Conservation (phyloP, 2,888 invertebrate genomes). For the Eretmocerus hayati region DNA sequence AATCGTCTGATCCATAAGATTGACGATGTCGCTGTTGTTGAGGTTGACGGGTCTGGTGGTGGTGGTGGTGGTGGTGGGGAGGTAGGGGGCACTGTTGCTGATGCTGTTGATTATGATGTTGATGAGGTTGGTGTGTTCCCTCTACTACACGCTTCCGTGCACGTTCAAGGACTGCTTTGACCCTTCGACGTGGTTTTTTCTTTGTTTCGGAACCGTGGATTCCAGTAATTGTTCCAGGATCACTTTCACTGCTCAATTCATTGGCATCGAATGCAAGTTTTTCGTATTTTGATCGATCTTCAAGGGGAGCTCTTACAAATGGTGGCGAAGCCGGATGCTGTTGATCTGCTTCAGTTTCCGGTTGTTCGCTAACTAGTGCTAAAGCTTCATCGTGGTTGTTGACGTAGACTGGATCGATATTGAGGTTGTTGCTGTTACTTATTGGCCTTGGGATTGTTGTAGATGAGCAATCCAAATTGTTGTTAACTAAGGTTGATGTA, state of each 20-base stretch:
- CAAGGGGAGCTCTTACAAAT: slow-evolving; percentile 58
- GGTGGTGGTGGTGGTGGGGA: background rate
- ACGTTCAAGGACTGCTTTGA: slow-evolving; percentile 32
- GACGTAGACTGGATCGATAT: slow-evolving; percentile 11
- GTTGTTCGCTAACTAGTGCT: background rate
- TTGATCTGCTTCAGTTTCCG: too few relatives aligned
- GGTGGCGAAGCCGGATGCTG: slow-evolving; percentile 48
- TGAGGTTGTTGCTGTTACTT: too few relatives aligned
- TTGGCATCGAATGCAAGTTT: slow-evolving; percentile 59
- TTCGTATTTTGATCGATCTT: slow-evolving; percentile 71
- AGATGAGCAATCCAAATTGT: too few relatives aligned
- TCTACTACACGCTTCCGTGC: slow-evolving; percentile 30
- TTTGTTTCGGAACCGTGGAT: too few relatives aligned
- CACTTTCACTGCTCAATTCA: slow-evolving; percentile 52
- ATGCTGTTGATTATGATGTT: slow-evolving; percentile 21
- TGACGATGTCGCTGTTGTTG: slow-evolving; percentile 42
- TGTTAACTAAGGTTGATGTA: too few relatives aligned
- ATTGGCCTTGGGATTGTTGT: too few relatives aligned
- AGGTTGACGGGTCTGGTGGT: background rate
- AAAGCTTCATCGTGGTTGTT: slow-evolving; percentile 45
- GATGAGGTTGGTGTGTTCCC: slow-evolving; percentile 27
- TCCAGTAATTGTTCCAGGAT: too few relatives aligned
- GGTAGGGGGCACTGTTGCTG: slow-evolving; percentile 13
- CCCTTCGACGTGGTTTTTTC: slow-evolving; percentile 41
- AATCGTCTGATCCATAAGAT: slow-evolving; percentile 57